Evolutionary conservation across 2,888 invertebrate genomes (phyloP).

Genomic region (Agrochola litura): DNA sequence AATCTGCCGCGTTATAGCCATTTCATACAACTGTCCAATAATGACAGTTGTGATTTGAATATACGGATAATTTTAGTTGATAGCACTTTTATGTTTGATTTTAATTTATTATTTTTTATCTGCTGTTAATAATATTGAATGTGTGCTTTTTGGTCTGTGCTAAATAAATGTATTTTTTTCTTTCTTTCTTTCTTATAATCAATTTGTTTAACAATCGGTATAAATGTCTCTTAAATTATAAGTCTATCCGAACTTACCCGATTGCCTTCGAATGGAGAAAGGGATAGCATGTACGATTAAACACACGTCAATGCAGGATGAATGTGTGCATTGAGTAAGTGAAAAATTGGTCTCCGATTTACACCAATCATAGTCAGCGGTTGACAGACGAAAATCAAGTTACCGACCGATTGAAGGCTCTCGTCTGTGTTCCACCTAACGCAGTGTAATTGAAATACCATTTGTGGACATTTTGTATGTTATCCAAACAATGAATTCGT

Average conservation of each 20-base stretch:
- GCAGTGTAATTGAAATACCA: constrained; percentile 13
- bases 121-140: no score
- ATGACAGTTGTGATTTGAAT: not conserved
- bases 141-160: no score
- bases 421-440: not conserved
- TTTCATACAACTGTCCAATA: not conserved
- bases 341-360: not conserved
- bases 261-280: not conserved
- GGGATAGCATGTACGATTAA: not conserved
- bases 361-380: not conserved
- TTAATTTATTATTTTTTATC: no score
- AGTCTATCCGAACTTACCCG: not conserved
- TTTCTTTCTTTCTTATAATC: no score
- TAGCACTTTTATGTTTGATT: no score
- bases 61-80: not conserved
- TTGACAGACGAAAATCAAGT: not conserved
- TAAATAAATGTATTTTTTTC: no score
- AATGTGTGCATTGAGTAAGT: not conserved
- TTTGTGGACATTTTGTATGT: constrained; percentile 28
- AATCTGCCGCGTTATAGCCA: not conserved
- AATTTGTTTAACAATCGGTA: not conserved
- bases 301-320: not conserved
- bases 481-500: constrained; percentile 50
- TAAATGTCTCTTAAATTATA: not conserved
- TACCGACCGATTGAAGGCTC: not conserved